These are phyloP conservation scores for Eptesicus fuscus DNA, from an alignment of 2,113 vertebrate species.

Conservation along the genomic window DNA sequence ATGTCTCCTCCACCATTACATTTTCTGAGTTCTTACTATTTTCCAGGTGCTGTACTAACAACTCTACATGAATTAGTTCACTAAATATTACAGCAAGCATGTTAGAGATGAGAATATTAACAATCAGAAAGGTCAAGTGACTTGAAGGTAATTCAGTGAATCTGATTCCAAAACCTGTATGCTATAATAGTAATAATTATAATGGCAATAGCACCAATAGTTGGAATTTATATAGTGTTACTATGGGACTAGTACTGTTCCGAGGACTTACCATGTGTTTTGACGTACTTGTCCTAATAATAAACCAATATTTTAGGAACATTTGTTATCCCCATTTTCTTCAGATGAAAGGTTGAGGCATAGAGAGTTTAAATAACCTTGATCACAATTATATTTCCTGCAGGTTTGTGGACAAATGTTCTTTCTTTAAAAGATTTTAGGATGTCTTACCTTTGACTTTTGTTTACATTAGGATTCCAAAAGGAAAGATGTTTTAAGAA, in stretches of 20 bases:
- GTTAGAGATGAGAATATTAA: slow-evolving; percentile 12
- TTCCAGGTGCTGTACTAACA: background rate
- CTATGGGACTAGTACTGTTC: background rate
- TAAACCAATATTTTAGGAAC: background rate
- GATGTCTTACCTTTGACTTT: background rate
- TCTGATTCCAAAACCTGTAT: background rate
- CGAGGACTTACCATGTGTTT: background rate
- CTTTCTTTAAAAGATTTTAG: background rate
- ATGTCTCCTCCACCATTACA: background rate
- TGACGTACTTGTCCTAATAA: background rate
- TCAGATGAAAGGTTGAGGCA: background rate
- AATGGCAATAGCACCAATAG: background rate
- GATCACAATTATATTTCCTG: background rate
- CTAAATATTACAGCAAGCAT: background rate
- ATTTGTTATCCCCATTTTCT: background rate
- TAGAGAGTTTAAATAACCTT: background rate
- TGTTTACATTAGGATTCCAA: slow-evolving; percentile 22
- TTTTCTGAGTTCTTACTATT: background rate
- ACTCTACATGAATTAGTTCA: background rate
- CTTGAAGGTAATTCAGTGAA: background rate
- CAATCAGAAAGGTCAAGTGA: background rate
- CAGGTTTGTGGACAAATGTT: background rate
- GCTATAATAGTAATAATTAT: background rate
- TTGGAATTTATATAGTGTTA: background rate
- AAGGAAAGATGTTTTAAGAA: slow-evolving; percentile 25